phyloP scores from a whole-genome alignment of 2,797 vertebrate species.

The Pipistrellus pipistrellus region DNA sequence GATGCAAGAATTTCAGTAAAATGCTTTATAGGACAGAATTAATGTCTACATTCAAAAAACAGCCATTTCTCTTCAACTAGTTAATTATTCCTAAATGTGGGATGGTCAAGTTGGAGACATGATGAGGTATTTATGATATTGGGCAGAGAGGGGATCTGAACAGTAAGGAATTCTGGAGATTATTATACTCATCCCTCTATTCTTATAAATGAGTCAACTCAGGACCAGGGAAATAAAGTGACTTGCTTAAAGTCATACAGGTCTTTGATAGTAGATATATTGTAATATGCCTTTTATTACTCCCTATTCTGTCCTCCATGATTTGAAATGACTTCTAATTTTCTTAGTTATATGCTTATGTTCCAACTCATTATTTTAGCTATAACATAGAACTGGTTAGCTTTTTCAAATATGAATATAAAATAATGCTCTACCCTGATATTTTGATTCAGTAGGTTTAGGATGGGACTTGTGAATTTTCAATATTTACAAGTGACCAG shows the following conservation, averaged over 20 bases:
- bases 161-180: background rate
- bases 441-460: constrained; percentile 18
- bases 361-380: constrained; percentile 23
- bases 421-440: background rate
- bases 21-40: background rate
- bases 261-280: background rate
- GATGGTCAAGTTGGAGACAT: background rate
- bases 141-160: background rate
- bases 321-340: constrained; percentile 43
- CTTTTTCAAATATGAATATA: background rate
- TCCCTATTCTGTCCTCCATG: background rate
- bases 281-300: background rate
- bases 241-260: background rate
- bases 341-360: background rate
- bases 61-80: background rate
- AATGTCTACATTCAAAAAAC: constrained; percentile 21
- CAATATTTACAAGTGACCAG: background rate
- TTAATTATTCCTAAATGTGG: background rate
- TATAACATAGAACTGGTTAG: background rate
- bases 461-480: background rate
- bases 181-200: background rate
- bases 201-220: background rate
- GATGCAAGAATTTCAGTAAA: constrained; percentile 47
- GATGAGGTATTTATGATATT: background rate
- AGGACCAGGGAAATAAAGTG: background rate